These are phyloP conservation scores for Griposia aprilina DNA, from an alignment of 2,888 invertebrate species.

Conservation along the genomic window DNA sequence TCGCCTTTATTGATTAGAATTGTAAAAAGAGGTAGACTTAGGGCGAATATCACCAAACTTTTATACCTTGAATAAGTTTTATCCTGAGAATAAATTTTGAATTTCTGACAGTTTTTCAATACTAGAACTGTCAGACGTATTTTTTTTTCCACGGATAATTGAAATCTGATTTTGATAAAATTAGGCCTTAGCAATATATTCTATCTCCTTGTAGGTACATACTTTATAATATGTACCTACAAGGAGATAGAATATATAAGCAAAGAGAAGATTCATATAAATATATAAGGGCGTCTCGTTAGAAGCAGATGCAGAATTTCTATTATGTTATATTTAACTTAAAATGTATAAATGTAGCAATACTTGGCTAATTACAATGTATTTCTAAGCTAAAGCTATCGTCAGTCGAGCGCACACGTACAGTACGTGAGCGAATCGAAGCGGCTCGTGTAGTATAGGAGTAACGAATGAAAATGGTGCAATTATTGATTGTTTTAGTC, in stretches of 20 bases:
- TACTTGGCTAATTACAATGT: conserved; percentile 52
- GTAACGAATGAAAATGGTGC: conserved; percentile 17
- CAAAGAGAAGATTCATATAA: not conserved
- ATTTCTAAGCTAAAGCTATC: conserved; percentile 46
- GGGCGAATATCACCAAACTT: too few species aligned
- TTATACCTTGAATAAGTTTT: too few species aligned
- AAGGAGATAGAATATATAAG: too few species aligned
- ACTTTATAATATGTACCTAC: too few species aligned
- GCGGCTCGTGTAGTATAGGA: not conserved
- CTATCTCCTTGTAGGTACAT: too few species aligned
- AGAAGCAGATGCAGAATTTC: not conserved
- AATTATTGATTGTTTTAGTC: too few species aligned
- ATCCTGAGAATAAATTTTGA: too few species aligned
- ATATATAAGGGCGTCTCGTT: not conserved
- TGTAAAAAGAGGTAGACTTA: not conserved
- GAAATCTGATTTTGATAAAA: too few species aligned
- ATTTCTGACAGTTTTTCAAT: too few species aligned
- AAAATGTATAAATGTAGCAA: conserved; percentile 22
- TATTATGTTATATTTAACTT: not conserved
- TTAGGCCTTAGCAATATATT: too few species aligned
- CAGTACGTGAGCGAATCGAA: conserved; percentile 36
- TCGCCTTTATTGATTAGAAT: not conserved
- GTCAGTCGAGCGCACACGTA: conserved; percentile 31
- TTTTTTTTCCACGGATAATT: too few species aligned
- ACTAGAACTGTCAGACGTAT: too few species aligned